Evolutionary conservation across 2,113 vertebrate genomes (phyloP), one percentile per base, ranked within the genome.

Genomic region (Perca schrenkii): DNA sequence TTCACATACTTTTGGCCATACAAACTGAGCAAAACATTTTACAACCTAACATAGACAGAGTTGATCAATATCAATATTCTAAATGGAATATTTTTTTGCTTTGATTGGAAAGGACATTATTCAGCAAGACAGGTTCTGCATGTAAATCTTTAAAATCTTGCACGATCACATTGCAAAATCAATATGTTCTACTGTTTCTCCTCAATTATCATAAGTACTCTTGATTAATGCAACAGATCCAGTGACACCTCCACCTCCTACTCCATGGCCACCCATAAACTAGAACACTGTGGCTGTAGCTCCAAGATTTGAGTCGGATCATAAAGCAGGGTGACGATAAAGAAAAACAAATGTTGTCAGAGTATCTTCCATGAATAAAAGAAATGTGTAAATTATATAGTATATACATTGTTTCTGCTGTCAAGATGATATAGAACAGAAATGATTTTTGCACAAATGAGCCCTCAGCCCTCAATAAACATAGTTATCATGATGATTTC

Each of bases 381-480:
- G 46, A 71, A 54, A 56, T 67, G 31, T 79, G n/a, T 61, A 34
- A 71, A 82, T 70, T 28, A 34, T 53, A 64, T 40, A 40, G 10
- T 40, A 10, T 40, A 40, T 40, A 74, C 28, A 43, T 47, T 17
- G 19, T 58, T 58, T 62, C 40, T 19, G 52, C 81, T 77, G 80
- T 86, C 88, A 79, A 36, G 36, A 25, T 82, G 85, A 90, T 56
- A 49, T 19, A 83, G 2, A 82, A 47, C 88, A 90, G 66, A 71
- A 47, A 65, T 36, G 31, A 61, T 53, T 60, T 75, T 17, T 69
- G 63, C 40, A 50, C 28, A 74, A 58, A 78, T 63, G 15, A 68
- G 57, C 22, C 57, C 75, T 87, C 62, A 82, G 82, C 62, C 34
- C 61, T 62, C 53, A 77, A 77, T 89, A 86, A 84, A 79, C 60